A percentile compares a stretch with the other conserved stretches of the same genome.
These are phyloP conservation scores for Calliopsis andreniformis DNA, from an alignment of 1,140 invertebrate genomes.

Conservation along the genomic window DNA sequence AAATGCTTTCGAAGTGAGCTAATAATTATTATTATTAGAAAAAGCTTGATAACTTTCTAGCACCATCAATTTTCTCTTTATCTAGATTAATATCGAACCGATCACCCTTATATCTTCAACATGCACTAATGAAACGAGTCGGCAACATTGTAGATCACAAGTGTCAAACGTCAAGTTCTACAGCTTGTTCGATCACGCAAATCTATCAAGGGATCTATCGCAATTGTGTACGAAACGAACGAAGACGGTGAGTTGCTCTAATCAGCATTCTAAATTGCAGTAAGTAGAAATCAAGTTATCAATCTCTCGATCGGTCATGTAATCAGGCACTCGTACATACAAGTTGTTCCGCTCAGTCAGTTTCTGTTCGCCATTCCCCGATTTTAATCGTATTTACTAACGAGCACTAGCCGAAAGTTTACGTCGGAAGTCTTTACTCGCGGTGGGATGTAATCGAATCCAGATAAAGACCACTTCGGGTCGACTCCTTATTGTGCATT, in stretches of 20 bases:
- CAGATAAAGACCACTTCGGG: constrained; percentile 43
- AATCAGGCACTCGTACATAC: constrained; percentile 5
- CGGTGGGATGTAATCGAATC: constrained; percentile 17
- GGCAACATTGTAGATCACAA: background rate
- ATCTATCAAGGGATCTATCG: background rate
- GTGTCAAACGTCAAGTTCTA: background rate
- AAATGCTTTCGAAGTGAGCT: too few species aligned
- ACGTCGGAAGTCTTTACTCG: constrained; percentile 14
- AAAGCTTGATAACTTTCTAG: too few species aligned
- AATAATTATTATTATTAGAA: too few species aligned
- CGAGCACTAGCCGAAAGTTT: constrained; percentile 16
- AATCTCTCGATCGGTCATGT: background rate
- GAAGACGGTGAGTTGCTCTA: constrained; percentile 2
- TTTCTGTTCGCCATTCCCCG: background rate
- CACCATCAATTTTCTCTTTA: too few species aligned
- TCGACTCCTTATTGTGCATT: constrained; percentile 58
- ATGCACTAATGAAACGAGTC: background rate
- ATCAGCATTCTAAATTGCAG: constrained; percentile 32
- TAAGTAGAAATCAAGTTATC: constrained; percentile 24
- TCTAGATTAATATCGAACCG: too few species aligned
- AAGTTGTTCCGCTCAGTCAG: background rate
- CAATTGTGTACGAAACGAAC: constrained; percentile 2
- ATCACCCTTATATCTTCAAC: background rate
- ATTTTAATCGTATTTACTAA: constrained; percentile 24
- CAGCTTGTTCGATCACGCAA: background rate